phyloP scores from a whole-genome alignment of 2,888 invertebrate genomes.

The Selenia dentaria region DNA sequence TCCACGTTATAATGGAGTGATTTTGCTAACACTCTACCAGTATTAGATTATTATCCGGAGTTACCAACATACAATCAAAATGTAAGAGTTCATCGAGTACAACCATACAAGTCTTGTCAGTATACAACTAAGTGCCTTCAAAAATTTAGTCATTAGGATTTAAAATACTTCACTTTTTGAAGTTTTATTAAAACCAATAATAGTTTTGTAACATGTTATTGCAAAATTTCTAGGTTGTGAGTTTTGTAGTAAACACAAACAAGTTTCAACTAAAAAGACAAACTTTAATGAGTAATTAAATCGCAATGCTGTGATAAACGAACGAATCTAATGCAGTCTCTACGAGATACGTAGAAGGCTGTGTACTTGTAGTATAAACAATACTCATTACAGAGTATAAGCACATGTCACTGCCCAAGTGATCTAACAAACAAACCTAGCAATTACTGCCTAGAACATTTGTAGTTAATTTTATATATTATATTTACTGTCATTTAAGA shows the following conservation, averaged over 20 bases:
- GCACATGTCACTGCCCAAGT: conserved; percentile 21
- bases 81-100: conserved; percentile 76
- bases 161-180: conserved; percentile 54
- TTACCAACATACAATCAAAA: conserved; percentile 83
- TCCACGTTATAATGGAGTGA: conserved; percentile 46
- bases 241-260: conserved; percentile 26
- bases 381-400: not conserved
- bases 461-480: conserved; percentile 40
- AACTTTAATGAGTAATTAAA: conserved; percentile 1
- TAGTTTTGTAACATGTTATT: conserved; percentile 52
- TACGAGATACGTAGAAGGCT: not conserved
- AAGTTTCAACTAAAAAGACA: not conserved
- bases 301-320: conserved; percentile 17
- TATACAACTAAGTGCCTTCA: conserved; percentile 81
- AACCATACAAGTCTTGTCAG: conserved; percentile 78
- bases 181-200: conserved; percentile 16
- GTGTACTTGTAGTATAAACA: not conserved
- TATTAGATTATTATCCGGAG: conserved; percentile 70
- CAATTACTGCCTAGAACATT: conserved; percentile 66
- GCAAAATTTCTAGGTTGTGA: conserved; percentile 70
- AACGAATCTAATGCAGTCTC: conserved; percentile 5
- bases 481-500: conserved; percentile 57
- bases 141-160: conserved; percentile 81
- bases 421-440: conserved; percentile 52
- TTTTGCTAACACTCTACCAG: conserved; percentile 57